Evolutionary conservation across 2,888 invertebrate genomes (phyloP).

Genomic region (Pherbina coryleti): DNA sequence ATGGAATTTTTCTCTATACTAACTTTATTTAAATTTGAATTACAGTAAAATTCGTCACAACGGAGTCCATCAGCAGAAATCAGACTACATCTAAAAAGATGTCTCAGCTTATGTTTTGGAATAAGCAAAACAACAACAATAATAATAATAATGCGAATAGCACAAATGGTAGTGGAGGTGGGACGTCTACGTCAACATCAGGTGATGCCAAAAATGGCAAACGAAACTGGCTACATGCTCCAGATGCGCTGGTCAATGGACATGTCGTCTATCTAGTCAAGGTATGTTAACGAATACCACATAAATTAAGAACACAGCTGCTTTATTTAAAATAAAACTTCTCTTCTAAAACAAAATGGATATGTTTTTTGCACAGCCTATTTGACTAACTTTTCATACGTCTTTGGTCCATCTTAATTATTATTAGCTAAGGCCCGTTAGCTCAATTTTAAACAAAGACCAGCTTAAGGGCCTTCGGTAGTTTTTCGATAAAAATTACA

Average conservation of each 20-base stretch:
- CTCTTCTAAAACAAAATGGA: no score
- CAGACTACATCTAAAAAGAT: slow-evolving; percentile 62
- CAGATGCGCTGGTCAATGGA: slow-evolving; percentile 92
- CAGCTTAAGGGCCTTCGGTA: no score
- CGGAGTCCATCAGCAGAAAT: slow-evolving; percentile 33
- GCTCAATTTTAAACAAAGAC: no score
- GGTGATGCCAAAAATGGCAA: slow-evolving; percentile 68
- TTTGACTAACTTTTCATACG: no score
- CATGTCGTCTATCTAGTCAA: slow-evolving; percentile 98
- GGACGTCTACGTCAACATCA: slow-evolving; percentile 57
- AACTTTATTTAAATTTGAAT: background rate
- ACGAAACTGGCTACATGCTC: slow-evolving; percentile 92
- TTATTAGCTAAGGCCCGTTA: no score
- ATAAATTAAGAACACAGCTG: no score
- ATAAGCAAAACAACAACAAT: slow-evolving; percentile 71
- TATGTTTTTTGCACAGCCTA: no score
- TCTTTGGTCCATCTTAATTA: no score
- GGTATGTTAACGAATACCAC: slow-evolving; percentile 70
- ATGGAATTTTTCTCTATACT: no score
- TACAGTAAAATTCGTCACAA: slow-evolving; percentile 20
- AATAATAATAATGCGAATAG: slow-evolving; percentile 65
- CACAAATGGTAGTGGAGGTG: slow-evolving; percentile 68
- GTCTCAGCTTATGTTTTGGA: slow-evolving; percentile 78
- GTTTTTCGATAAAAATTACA: no score
- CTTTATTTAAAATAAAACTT: no score